Percentiles rank a stretch among this genome's conserved stretches.
phyloP scores from a whole-genome alignment of 2,113 vertebrate genomes.

The Chroicocephalus ridibundus region DNA sequence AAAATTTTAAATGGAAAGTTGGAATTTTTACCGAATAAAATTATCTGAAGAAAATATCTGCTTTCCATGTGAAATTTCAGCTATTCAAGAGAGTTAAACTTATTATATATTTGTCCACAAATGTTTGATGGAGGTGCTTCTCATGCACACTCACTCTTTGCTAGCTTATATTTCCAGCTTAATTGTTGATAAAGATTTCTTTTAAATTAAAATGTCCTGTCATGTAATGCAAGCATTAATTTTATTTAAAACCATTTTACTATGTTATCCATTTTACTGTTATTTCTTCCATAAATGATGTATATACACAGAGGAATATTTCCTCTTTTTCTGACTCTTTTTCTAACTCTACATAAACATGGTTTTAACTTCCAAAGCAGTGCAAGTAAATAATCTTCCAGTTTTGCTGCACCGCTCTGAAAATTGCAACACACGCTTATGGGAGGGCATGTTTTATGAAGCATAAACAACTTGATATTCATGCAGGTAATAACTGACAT shows the following conservation, averaged over 20 bases:
- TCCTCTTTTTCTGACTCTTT: neutral
- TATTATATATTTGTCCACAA: neutral
- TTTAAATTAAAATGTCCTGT: neutral
- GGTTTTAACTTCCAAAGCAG: neutral
- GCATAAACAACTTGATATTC: neutral
- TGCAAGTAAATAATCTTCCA: neutral
- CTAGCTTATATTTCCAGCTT: neutral
- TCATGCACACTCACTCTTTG: neutral
- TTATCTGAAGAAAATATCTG: neutral
- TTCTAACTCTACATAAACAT: rapidly evolving
- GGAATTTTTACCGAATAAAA: neutral
- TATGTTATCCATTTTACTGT: neutral
- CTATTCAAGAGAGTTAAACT: neutral
- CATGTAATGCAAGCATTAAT: neutral
- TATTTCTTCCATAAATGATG: neutral
- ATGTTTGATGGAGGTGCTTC: neutral
- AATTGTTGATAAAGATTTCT: neutral
- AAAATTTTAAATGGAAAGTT: neutral
- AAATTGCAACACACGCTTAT: neutral
- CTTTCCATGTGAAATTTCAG: neutral
- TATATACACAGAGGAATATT: neutral
- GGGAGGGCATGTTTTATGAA: neutral
- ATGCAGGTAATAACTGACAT: neutral
- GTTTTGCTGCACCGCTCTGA: neutral
- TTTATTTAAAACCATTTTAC: neutral